phyloP scores from a whole-genome alignment of 2,113 vertebrate species.

The Thunnus thynnus region DNA sequence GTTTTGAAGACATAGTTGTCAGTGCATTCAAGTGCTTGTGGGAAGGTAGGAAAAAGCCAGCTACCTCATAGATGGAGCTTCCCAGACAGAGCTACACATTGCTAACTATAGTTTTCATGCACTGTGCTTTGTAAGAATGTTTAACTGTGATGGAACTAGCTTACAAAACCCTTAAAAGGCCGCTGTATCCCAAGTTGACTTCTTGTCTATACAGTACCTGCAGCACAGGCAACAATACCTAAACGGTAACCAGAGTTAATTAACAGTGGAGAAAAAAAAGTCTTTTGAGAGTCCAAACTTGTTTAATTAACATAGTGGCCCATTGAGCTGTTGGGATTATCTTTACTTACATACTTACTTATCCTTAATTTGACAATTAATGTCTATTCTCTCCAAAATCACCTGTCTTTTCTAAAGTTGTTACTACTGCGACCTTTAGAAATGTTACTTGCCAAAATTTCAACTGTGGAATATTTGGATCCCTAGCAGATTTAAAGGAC shows the following conservation, averaged over 20 bases:
- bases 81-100: neutral
- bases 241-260: neutral
- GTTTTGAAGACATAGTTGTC: neutral
- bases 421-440: conserved; percentile 5
- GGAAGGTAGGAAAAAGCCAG: neutral
- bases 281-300: neutral
- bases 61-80: neutral
- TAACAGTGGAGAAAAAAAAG: neutral
- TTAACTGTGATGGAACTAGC: neutral
- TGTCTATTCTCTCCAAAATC: conserved; percentile 3
- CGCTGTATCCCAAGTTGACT: neutral
- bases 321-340: conserved; percentile 8
- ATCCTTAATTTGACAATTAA: conserved; percentile 5
- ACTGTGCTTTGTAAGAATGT: neutral
- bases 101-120: neutral
- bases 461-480: conserved; percentile 6
- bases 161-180: neutral
- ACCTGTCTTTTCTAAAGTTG: neutral
- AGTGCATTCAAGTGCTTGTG: neutral
- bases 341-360: neutral
- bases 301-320: conserved; percentile 26
- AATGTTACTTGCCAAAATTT: conserved; percentile 8
- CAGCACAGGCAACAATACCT: neutral
- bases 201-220: neutral
- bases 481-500: conserved; percentile 30